Evolutionary conservation across 2,888 invertebrate genomes (phyloP).

Genomic region (Caprella mutica): DNA sequence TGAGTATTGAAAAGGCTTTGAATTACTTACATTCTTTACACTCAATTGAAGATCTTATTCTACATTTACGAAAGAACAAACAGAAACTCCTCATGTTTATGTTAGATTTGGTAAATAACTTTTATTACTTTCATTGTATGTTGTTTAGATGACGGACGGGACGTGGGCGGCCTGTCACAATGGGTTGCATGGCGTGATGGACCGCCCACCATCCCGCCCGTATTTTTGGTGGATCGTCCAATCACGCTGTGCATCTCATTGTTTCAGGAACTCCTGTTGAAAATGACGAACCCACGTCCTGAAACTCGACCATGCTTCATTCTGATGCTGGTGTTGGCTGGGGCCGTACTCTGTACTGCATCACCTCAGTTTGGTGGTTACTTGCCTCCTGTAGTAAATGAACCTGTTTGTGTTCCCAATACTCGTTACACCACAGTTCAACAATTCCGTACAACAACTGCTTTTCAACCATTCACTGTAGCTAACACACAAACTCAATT

Average conservation of each 20-base stretch:
- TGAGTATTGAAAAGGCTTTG: no score
- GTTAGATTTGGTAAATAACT: no score
- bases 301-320: neutral
- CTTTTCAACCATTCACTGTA: conserved; percentile 21
- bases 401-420: neutral
- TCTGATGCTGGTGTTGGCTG: neutral
- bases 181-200: conserved; percentile 9
- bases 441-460: conserved; percentile 11
- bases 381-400: conserved; percentile 17
- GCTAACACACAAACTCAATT: conserved; percentile 13
- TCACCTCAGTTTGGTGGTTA: conserved; percentile 15
- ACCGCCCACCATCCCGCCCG: conserved; percentile 13
- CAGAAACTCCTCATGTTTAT: no score
- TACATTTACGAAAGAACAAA: no score
- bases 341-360: neutral
- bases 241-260: conserved; percentile 11
- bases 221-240: conserved; percentile 10
- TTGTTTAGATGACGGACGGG: no score
- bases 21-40: no score
- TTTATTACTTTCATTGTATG: no score
- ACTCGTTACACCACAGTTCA: conserved; percentile 11
- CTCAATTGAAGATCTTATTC: no score
- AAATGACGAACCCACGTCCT: neutral
- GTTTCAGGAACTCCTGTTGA: conserved; percentile 1
- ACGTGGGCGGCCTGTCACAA: conserved; percentile 12